Conservation (phyloP, 2,888 invertebrate genomes). For the Lasioglossum pauxillum region DNA sequence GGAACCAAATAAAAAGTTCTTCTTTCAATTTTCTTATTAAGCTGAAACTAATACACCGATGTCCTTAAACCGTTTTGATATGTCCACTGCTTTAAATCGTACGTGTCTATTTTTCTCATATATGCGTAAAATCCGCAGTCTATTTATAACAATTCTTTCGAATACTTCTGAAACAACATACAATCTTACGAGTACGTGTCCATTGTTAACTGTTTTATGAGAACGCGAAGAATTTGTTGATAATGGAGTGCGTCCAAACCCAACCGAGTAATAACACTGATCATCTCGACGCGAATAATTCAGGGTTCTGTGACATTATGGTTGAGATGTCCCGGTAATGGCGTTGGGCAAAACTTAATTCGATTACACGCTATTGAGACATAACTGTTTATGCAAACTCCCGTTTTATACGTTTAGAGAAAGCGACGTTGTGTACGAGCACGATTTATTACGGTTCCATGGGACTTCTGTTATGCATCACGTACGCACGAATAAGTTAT, state of each 20-base stretch:
- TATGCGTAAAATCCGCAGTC: no score
- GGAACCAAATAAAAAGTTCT: no score
- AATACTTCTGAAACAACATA: neutral
- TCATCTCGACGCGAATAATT: neutral
- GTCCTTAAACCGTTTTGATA: no score
- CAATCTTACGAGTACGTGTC: neutral
- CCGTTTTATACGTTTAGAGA: neutral
- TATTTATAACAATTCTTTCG: neutral
- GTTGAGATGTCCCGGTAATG: conserved; percentile 35
- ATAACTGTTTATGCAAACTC: neutral
- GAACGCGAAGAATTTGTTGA: neutral
- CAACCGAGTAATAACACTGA: neutral
- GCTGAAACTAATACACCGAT: no score
- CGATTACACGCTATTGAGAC: neutral
- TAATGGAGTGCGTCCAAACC: neutral
- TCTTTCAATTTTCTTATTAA: no score
- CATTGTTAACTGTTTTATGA: neutral
- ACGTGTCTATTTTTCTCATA: no score
- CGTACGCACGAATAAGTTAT: no score
- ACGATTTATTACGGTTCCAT: neutral
- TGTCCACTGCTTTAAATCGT: no score
- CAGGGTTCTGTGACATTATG: neutral
- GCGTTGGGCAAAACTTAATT: neutral
- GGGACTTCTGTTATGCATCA: no score
- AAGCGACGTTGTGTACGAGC: neutral